Evolutionary conservation across 1,140 invertebrate species (phyloP).

Genomic region (Aphelinus certus): DNA sequence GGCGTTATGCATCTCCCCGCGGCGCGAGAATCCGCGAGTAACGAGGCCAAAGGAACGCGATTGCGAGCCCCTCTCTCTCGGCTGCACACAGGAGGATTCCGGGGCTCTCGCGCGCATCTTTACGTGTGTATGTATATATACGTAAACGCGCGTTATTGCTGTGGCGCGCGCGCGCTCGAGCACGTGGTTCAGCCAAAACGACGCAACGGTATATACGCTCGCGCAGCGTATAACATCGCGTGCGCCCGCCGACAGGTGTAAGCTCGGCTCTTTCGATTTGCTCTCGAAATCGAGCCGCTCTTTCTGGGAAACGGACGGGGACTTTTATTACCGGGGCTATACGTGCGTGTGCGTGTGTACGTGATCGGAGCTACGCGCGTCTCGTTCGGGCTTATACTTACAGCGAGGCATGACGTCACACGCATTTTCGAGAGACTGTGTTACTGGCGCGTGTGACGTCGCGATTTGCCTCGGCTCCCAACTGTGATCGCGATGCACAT

Average conservation of each 20-base stretch:
- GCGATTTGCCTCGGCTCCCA: not conserved
- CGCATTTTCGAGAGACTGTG: not conserved
- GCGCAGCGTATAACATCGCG: not conserved
- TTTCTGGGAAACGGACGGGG: no score
- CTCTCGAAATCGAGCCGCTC: constrained; percentile 20
- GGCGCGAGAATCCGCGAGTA: constrained; percentile 4
- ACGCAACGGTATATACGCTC: constrained; percentile 39
- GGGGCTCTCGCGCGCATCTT: not conserved
- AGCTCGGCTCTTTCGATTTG: constrained; percentile 14
- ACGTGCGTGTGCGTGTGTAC: no score
- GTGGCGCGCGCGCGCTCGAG: not conserved
- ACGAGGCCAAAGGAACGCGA: constrained; percentile 33
- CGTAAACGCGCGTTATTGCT: no score
- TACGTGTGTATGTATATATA: not conserved
- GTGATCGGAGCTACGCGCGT: no score
- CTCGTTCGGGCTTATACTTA: no score
- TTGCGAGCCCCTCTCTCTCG: constrained; percentile 12
- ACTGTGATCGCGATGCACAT: no score
- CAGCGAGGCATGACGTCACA: no score
- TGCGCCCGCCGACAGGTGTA: constrained; percentile 41
- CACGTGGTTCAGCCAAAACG: no score
- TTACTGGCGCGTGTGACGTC: not conserved
- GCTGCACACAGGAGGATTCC: not conserved
- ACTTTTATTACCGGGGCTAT: no score
- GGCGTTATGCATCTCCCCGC: not conserved